Base-by-base conservation (phyloP, 2,888 invertebrate genomes). In the Arrhopalites spinosus region DNA sequence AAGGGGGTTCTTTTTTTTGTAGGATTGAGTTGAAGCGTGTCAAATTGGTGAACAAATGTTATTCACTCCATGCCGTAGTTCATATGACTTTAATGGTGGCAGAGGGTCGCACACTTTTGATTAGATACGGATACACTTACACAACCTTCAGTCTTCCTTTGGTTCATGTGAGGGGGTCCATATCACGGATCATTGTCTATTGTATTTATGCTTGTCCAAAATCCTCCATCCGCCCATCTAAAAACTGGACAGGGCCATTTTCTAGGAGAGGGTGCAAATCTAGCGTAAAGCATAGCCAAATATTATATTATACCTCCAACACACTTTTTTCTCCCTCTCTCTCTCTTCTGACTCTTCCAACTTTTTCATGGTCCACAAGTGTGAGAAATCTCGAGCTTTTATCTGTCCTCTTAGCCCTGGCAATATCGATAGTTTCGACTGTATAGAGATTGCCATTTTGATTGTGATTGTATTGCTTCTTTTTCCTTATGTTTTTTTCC, bases 11-110 rank as follows among this genome's bases (percentile, higher is more conserved):
- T 17, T 17, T 17, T 53, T 36, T 64, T 36, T 64, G 64, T 64
- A 29, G n/a, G 43, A 36, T 36, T 23, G 27, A 61, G 61, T 7
- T 27, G 36, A 43, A 64, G 73, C 73, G 64, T 64, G 73, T 30
- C 73, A 73, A 73, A 73, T 73, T 63, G 43, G 63, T 23, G 61
- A 43, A 73, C 73, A 73, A 73, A 69, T 69, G 69, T 69, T 69
- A 69, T 69, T 69, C 69, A 69, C 69, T 69, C 69, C 29, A 50
- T 29, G 27, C 50, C 3, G 1, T 17, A 69, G 53, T 69, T 69
- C 53, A 69, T 69, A 69, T 69, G 69, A 69, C 69, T 69, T 69
- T 69, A 69, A 69, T 69, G 69, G 67, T 67, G 67, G 69, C 47
- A 47, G 50, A 53, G 69, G 69, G 69, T 69, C 69, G 69, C 53